phyloP scores from a whole-genome alignment of 2,888 invertebrate genomes.

The Crepidodera aurea region DNA sequence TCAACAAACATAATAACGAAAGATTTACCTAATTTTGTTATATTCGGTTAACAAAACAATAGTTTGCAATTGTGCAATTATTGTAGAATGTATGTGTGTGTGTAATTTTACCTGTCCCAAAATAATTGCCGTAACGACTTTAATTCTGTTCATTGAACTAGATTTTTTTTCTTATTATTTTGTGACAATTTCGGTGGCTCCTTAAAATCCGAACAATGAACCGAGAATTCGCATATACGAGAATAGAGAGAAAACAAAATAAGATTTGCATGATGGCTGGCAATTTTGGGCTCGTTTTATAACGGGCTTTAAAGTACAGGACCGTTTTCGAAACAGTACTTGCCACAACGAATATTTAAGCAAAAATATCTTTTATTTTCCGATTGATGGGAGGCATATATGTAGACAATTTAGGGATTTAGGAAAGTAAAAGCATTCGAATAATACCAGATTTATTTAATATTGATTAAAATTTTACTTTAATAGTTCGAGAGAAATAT shows the following conservation, averaged over 20 bases:
- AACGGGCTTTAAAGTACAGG: constrained; percentile 4
- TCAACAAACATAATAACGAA: too few species aligned
- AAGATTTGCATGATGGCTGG: constrained; percentile 25
- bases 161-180: constrained; percentile 46
- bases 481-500: too few species aligned
- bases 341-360: too few species aligned
- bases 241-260: constrained; percentile 27
- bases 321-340: background rate
- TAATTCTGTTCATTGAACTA: constrained; percentile 49
- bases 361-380: too few species aligned
- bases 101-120: constrained; percentile 28
- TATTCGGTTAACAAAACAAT: too few species aligned
- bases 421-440: too few species aligned
- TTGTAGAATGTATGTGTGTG: background rate
- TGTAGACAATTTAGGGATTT: too few species aligned
- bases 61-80: too few species aligned
- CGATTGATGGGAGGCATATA: too few species aligned
- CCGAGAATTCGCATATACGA: constrained; percentile 30
- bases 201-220: constrained; percentile 39
- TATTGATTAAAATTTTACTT: too few species aligned
- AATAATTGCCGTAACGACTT: constrained; percentile 47
- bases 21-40: too few species aligned
- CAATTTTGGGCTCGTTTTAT: constrained; percentile 19
- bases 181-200: constrained; percentile 46
- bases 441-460: too few species aligned